A percentile compares a stretch with the other conserved stretches of the same genome.
Evolutionary conservation across 2,888 invertebrate genomes (phyloP).

Genomic region (Lasioglossum oenotherae): DNA sequence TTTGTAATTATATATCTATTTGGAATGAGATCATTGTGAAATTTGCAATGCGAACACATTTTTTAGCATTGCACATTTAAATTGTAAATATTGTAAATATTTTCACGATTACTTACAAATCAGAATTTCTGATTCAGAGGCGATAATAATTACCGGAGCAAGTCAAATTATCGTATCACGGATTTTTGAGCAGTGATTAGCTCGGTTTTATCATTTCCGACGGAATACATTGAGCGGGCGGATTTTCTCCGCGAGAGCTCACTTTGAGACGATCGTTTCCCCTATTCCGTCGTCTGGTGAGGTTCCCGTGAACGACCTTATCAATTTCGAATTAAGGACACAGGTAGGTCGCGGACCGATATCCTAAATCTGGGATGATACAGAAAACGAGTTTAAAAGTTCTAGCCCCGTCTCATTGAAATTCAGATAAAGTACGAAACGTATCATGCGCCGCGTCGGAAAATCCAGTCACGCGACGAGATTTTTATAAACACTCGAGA

Average conservation of each 20-base stretch:
- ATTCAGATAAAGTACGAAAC: conserved; percentile 57
- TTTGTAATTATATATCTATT: too few relatives aligned
- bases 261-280: conserved; percentile 1
- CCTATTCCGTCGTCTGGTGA: conserved; percentile 19
- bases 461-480: conserved; percentile 26
- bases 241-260: conserved; percentile 10
- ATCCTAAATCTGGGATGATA: conserved; percentile 53
- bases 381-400: conserved; percentile 57
- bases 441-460: conserved; percentile 13
- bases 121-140: background rate
- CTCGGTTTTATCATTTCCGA: conserved; percentile 1
- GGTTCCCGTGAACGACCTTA: conserved; percentile 42
- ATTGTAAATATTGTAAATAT: background rate
- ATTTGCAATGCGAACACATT: too few relatives aligned
- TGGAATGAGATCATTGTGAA: too few relatives aligned
- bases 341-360: conserved; percentile 35
- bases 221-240: background rate
- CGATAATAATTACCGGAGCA: background rate
- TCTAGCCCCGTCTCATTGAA: conserved; percentile 41
- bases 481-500: conserved; percentile 45
- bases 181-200: background rate
- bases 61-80: background rate
- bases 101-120: background rate
- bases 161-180: background rate
- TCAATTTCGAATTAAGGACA: conserved; percentile 61